phyloP scores from a whole-genome alignment of 1,140 invertebrate species.

The Drosophila lacertosa region DNA sequence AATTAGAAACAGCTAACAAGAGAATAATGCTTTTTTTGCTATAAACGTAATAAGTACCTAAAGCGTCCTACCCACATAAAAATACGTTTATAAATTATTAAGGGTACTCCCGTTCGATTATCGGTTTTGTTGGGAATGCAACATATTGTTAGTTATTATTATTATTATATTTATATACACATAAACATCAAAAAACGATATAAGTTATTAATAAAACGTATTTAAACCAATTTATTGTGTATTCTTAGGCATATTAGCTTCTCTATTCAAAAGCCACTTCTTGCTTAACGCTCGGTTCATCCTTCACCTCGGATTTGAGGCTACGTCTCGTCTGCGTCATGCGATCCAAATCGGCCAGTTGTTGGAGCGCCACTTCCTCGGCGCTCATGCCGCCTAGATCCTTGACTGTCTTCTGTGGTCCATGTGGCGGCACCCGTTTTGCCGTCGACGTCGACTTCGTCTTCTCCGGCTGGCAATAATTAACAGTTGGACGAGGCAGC shows the following conservation, averaged over 20 bases:
- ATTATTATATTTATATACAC: slow-evolving; percentile 29
- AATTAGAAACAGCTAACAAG: slow-evolving; percentile 13
- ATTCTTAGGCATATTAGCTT: not conserved
- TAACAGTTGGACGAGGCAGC: slow-evolving; percentile 16
- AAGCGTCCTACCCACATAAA: slow-evolving; percentile 6
- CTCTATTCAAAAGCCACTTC: slow-evolving; percentile 10
- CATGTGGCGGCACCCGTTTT: not conserved
- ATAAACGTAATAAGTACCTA: slow-evolving; percentile 38
- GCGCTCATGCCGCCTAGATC: not conserved
- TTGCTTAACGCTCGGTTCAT: slow-evolving; percentile 1
- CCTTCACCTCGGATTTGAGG: slow-evolving; percentile 7
- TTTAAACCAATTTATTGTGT: slow-evolving; percentile 18
- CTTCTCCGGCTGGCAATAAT: not conserved
- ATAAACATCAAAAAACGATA: slow-evolving; percentile 17
- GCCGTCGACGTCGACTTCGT: not conserved
- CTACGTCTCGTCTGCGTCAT: not conserved
- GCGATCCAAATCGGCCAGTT: slow-evolving; percentile 8
- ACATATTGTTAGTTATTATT: slow-evolving; percentile 41
- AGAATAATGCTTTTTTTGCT: slow-evolving; percentile 25
- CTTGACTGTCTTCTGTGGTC: not conserved
- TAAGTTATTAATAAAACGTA: slow-evolving; percentile 28
- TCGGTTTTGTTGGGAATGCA: slow-evolving; percentile 19
- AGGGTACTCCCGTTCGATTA: slow-evolving; percentile 10
- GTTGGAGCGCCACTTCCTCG: slow-evolving; percentile 4
- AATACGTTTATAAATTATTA: slow-evolving; percentile 16